A percentile compares a stretch with the other conserved stretches of the same genome.
phyloP scores from a whole-genome alignment of 1,140 invertebrate species.

The Hyles euphorbiae region DNA sequence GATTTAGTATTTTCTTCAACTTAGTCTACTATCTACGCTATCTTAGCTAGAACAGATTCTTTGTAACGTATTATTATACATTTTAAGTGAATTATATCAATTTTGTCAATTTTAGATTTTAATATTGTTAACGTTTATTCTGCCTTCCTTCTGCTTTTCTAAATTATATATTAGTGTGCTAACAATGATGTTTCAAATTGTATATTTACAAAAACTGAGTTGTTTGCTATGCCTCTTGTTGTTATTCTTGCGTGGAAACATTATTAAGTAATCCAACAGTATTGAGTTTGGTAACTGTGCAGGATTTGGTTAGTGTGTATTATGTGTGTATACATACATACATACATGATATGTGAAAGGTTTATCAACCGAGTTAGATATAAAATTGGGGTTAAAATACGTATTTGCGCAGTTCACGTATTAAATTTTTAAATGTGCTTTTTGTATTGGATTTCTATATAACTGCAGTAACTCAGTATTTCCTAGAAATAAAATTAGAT shows the following conservation, averaged over 20 bases:
- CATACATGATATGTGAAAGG: no score
- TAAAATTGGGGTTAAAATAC: slow-evolving; percentile 28
- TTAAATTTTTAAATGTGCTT: slow-evolving; percentile 34
- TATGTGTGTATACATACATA: slow-evolving; percentile 13
- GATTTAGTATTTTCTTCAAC: slow-evolving; percentile 24
- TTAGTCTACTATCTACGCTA: slow-evolving; percentile 12
- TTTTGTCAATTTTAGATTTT: slow-evolving; percentile 74
- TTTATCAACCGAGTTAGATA: no score
- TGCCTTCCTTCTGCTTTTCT: slow-evolving; percentile 23
- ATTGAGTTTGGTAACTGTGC: slow-evolving; percentile 56
- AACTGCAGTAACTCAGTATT: slow-evolving; percentile 61
- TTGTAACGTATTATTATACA: slow-evolving; percentile 37
- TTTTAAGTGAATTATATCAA: slow-evolving; percentile 74
- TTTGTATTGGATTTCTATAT: slow-evolving; percentile 14
- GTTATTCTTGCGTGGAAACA: no score
- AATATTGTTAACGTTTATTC: slow-evolving; percentile 55
- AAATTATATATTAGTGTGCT: background rate
- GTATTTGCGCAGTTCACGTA: slow-evolving; percentile 22
- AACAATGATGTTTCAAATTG: no score
- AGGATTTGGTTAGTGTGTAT: slow-evolving; percentile 19
- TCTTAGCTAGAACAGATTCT: slow-evolving; percentile 53
- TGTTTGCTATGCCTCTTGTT: no score
- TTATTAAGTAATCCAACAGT: slow-evolving; percentile 7
- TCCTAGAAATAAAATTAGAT: slow-evolving; percentile 65
- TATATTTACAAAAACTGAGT: no score